Evolutionary conservation across 2,888 invertebrate genomes (phyloP), one percentile per base, ranked within the genome.

Genomic region (Stictocephala bisonia): DNA sequence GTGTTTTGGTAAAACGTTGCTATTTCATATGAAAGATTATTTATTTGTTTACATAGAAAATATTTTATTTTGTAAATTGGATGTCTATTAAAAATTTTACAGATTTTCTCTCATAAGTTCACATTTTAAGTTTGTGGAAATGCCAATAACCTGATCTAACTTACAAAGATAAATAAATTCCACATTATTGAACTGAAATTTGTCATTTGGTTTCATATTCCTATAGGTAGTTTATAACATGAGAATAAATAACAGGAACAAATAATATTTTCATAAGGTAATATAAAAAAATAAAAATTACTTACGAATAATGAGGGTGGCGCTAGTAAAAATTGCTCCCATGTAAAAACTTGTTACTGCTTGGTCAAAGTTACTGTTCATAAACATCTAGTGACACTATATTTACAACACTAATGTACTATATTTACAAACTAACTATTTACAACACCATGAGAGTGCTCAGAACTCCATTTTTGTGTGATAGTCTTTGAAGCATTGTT

Each of bases 361-460:
- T 51, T 51, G 51, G 13, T 51, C 51, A 56, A 11, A 56, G 29
- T 56, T 56, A 18, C 56, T 56, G 15, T 56, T 56, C 56, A 56
- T 29, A 51, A n/a, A n/a, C 24, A 56, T 13, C 29, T 26, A 29
- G 3, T 27, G n/a, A 27, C 56, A 56, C 27, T 13, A 56, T 56
- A 56, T 15, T 29, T 27, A 15, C 15, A 15, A 4, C 3, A 56
- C 56, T 51, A 26, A 51, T 4, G 50, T 50, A 50, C 51, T 56
- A 56, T 29, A 56, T 56, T 56, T 56, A 56, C 56, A 56, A 56
- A 56, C 29, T 56, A 56, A 13, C 15, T 56, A 56, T 29, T 29
- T 29, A 56, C 56, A 56, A 15, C 29, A 29, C 56, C 18, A 27
- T 56, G 56, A 29, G n/a, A 56, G 18, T 6, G 60, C 24, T 60